Conservation (phyloP, 2,888 invertebrate genomes). For the Drosophila atripex region DNA sequence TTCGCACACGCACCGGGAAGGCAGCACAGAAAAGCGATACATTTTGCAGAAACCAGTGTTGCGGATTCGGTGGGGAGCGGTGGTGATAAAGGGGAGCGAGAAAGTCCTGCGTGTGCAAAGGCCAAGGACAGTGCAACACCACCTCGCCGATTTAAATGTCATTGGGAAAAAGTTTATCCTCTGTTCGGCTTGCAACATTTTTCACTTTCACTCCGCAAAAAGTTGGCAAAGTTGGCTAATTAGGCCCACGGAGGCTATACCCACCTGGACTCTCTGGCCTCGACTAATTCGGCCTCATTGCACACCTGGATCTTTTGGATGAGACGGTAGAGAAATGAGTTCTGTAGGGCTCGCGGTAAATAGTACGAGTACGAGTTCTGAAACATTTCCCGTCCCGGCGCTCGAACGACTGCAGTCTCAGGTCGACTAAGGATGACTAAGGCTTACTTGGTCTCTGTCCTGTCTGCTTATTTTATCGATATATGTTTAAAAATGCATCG, state of each 20-base stretch:
- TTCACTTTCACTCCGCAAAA: constrained; percentile 59
- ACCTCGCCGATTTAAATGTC: constrained; percentile 57
- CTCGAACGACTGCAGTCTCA: constrained; percentile 24
- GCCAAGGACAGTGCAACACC: constrained; percentile 62
- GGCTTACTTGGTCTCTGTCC: background rate
- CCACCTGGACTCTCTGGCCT: constrained; percentile 56
- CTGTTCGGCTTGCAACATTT: constrained; percentile 41
- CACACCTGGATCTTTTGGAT: constrained; percentile 71
- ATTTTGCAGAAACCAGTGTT: constrained; percentile 34
- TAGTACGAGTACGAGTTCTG: constrained; percentile 58
- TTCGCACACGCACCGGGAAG: constrained; percentile 50
- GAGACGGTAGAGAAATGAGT: constrained; percentile 68
- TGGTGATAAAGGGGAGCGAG: constrained; percentile 1
- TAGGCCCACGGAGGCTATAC: constrained; percentile 56
- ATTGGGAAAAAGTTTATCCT: constrained; percentile 51
- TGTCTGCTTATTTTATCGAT: constrained; percentile 73
- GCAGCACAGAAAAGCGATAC: constrained; percentile 36
- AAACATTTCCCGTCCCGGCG: constrained; percentile 58
- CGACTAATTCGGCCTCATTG: constrained; percentile 60
- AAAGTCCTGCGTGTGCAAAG: constrained; percentile 55
- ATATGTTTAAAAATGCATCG: constrained; percentile 70
- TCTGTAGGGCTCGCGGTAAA: constrained; percentile 61
- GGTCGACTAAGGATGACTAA: constrained; percentile 30
- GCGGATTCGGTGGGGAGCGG: background rate
- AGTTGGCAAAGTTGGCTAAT: constrained; percentile 51